phyloP scores from a whole-genome alignment of 2,888 invertebrate genomes.

The Thera britannica region DNA sequence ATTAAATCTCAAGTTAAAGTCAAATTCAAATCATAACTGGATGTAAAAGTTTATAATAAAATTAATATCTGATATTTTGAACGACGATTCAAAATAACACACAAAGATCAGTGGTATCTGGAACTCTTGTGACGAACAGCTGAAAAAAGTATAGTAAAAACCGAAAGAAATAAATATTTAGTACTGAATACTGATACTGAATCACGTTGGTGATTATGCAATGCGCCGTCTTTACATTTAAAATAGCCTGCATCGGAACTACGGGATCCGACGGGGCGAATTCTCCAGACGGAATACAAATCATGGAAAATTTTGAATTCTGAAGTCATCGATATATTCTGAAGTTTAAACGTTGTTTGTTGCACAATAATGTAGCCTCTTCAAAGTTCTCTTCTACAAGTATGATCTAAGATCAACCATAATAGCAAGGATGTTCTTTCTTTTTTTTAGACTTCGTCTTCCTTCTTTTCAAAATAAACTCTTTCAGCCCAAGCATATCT shows the following conservation, averaged over 20 bases:
- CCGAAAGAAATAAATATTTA: constrained; percentile 76
- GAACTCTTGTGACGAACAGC: constrained; percentile 60
- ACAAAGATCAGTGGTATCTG: constrained; percentile 52
- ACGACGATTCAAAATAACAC: constrained; percentile 38
- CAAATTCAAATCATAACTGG: too few species aligned
- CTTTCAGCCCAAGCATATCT: too few species aligned
- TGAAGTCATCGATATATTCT: constrained; percentile 64
- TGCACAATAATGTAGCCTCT: constrained; percentile 19
- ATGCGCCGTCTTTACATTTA: constrained; percentile 80
- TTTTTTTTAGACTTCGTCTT: background rate
- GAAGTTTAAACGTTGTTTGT: constrained; percentile 51
- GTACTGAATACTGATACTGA: constrained; percentile 77
- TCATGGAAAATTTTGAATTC: constrained; percentile 78
- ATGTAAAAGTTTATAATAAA: background rate
- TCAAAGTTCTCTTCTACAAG: background rate
- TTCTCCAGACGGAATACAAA: constrained; percentile 80
- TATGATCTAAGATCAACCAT: too few species aligned
- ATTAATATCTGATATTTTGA: constrained; percentile 19
- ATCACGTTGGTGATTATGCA: constrained; percentile 82
- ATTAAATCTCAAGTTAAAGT: too few species aligned
- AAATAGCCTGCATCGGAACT: constrained; percentile 80
- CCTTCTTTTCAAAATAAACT: too few species aligned
- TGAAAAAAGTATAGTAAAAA: constrained; percentile 68
- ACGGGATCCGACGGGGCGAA: constrained; percentile 70
- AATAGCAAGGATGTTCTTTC: too few species aligned